phyloP scores from a whole-genome alignment of 64 coral and sea anemone genomes.

The Cladopsammia gracilis region DNA sequence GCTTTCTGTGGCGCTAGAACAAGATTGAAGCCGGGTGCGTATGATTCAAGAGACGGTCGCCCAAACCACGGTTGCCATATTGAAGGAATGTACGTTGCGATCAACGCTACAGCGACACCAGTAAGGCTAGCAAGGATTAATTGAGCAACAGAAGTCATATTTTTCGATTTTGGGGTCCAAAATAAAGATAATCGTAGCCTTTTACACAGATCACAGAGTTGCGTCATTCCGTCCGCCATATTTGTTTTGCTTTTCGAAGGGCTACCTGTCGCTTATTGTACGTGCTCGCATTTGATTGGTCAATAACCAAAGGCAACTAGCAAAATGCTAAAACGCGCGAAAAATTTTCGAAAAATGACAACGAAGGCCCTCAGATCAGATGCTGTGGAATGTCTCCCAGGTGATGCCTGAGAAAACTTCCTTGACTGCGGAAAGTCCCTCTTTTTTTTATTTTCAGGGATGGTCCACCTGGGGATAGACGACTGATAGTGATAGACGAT shows the following conservation, averaged over 20 bases:
- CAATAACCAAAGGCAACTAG: not conserved
- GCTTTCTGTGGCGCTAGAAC: conserved; percentile 42
- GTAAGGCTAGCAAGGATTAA: conserved; percentile 80
- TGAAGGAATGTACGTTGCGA: conserved; percentile 78
- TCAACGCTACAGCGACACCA: conserved; percentile 83
- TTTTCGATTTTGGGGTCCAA: conserved; percentile 45
- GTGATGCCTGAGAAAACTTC: too few relatives aligned
- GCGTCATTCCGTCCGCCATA: conserved; percentile 91
- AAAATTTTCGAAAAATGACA: not conserved
- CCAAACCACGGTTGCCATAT: conserved; percentile 52
- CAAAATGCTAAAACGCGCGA: not conserved
- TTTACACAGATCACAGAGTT: conserved; percentile 71
- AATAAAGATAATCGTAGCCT: conserved; percentile 58
- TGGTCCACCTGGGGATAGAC: too few relatives aligned
- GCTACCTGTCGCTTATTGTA: conserved; percentile 17
- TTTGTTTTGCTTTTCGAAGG: conserved; percentile 60
- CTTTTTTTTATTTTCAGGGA: too few relatives aligned
- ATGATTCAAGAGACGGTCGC: conserved; percentile 61
- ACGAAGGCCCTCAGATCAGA: too few relatives aligned
- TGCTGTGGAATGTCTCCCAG: too few relatives aligned
- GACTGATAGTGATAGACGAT: too few relatives aligned
- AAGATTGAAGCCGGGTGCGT: conserved; percentile 80
- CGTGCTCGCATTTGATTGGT: conserved; percentile 71
- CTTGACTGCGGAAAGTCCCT: too few relatives aligned
- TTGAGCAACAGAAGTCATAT: conserved; percentile 62